Evolutionary conservation across 2,797 vertebrate species (phyloP).

Genomic region (Characodon lateralis): DNA sequence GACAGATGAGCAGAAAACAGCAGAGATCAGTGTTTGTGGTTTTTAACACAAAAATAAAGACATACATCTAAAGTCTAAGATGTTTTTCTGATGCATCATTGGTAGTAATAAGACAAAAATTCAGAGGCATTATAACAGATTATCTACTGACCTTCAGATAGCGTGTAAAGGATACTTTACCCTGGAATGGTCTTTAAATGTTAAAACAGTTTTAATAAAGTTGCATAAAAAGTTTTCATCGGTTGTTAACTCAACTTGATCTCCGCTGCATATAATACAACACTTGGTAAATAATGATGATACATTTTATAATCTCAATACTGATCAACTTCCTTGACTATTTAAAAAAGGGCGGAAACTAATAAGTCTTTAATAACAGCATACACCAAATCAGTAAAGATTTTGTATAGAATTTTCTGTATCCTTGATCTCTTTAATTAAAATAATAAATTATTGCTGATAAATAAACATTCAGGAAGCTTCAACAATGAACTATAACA

Average conservation of each 20-base stretch:
- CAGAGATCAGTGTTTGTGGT: slow-evolving; percentile 1
- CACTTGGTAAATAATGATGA: background rate
- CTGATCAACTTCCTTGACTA: background rate
- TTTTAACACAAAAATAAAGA: background rate
- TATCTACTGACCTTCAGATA: background rate
- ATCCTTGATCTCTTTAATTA: background rate
- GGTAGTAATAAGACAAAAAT: background rate
- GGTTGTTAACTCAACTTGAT: background rate
- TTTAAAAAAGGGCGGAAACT: too few species aligned
- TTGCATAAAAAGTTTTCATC: background rate
- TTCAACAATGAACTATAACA: background rate
- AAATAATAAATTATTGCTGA: too few species aligned
- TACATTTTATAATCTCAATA: background rate
- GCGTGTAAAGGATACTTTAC: background rate
- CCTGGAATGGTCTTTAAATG: background rate
- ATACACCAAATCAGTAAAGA: background rate
- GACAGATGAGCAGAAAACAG: slow-evolving; percentile 5
- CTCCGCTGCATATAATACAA: background rate
- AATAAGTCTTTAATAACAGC: background rate
- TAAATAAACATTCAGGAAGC: background rate
- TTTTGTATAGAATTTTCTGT: background rate
- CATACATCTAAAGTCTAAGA: background rate
- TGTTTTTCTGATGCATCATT: background rate
- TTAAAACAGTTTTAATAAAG: background rate
- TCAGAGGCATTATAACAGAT: background rate